A percentile compares a stretch with the other conserved stretches of the same genome.
phyloP scores from a whole-genome alignment of 2,888 invertebrate genomes.

The Archaeoteleia sp. region DNA sequence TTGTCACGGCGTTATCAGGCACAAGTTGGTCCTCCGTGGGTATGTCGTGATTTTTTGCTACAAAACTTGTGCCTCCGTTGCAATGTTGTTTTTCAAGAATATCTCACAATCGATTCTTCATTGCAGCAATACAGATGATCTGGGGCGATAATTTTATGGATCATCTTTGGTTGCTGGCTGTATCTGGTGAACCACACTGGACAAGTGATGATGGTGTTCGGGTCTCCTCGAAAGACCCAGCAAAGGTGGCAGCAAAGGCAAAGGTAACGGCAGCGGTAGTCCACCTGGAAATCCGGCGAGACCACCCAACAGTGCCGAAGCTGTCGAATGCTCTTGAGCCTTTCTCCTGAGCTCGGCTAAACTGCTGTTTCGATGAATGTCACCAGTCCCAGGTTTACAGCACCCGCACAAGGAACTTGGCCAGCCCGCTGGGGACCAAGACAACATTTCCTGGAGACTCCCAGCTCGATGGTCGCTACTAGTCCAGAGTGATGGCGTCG shows the following conservation, averaged over 20 bases:
- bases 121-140: constrained; percentile 5
- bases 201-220: constrained; percentile 74
- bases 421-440: constrained; percentile 73
- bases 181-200: constrained; percentile 70
- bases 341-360: constrained; percentile 94
- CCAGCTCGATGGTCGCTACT: constrained; percentile 75
- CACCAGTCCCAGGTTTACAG: constrained; percentile 69
- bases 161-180: constrained; percentile 71
- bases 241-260: constrained; percentile 76
- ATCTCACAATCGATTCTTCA: too few species aligned
- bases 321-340: constrained; percentile 96
- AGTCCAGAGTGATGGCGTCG: constrained; percentile 73
- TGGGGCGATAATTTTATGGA: constrained; percentile 59
- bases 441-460: constrained; percentile 71
- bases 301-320: constrained; percentile 75
- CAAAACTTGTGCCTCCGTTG: constrained; percentile 40
- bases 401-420: constrained; percentile 68
- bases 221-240: constrained; percentile 74
- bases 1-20: constrained; percentile 56
- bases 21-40: constrained; percentile 53
- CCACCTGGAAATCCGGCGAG: constrained; percentile 69
- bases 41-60: constrained; percentile 15
- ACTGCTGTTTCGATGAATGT: constrained; percentile 79
- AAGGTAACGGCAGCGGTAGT: constrained; percentile 74
- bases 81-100: constrained; percentile 1